Evolutionary conservation across 2,888 invertebrate genomes (phyloP).

Genomic region (Megamerina dolium): DNA sequence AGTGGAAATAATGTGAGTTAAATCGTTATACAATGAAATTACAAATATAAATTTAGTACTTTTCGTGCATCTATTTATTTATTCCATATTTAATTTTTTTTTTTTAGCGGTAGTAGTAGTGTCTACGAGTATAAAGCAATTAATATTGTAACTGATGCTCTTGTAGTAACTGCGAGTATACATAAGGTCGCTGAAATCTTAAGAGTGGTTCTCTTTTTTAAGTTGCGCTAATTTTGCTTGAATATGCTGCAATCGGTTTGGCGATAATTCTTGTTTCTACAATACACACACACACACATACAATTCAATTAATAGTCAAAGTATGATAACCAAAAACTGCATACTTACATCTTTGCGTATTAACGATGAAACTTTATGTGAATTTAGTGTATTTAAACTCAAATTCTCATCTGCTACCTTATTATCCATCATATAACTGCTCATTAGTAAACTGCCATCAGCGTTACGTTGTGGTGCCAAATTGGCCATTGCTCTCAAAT

Average conservation of each 20-base stretch:
- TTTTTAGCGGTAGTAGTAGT: too few relatives aligned
- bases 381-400: constrained; percentile 43
- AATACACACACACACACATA: constrained; percentile 13
- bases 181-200: too few relatives aligned
- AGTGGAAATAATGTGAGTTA: too few relatives aligned
- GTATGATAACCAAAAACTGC: not conserved
- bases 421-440: constrained; percentile 41
- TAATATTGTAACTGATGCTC: too few relatives aligned
- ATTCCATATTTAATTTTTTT: too few relatives aligned
- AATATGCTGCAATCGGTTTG: constrained; percentile 47
- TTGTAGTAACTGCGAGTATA: too few relatives aligned
- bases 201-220: constrained; percentile 44
- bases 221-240: constrained; percentile 49
- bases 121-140: too few relatives aligned
- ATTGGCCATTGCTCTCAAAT: constrained; percentile 36
- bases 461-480: constrained; percentile 31
- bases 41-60: too few relatives aligned
- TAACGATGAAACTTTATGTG: constrained; percentile 37
- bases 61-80: too few relatives aligned
- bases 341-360: constrained; percentile 43
- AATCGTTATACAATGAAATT: too few relatives aligned
- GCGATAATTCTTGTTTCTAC: constrained; percentile 47
- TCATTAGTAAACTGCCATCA: constrained; percentile 28
- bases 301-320: not conserved
- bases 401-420: constrained; percentile 49